phyloP scores from a whole-genome alignment of 2,797 vertebrate genomes.

The Triplophysa bombifrons region DNA sequence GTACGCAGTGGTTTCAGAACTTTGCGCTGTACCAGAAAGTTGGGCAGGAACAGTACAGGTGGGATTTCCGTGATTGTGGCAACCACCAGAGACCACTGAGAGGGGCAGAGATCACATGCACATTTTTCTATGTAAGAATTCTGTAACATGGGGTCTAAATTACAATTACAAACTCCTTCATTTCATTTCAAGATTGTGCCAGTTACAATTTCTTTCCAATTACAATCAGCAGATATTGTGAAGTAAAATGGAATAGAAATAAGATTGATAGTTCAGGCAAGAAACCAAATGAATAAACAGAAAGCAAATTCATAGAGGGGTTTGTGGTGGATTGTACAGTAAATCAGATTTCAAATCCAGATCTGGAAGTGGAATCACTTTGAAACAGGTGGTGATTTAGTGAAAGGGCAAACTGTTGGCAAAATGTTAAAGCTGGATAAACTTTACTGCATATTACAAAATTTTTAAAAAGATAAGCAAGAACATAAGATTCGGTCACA shows the following conservation, averaged over 20 bases:
- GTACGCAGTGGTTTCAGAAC: conserved; percentile 89
- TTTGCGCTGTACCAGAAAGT: conserved; percentile 92
- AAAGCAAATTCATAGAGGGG: neutral
- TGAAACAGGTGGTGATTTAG: conserved; percentile 35
- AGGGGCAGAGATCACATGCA: conserved; percentile 34
- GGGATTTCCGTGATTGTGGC: conserved; percentile 96
- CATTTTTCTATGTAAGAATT: conserved; percentile 7
- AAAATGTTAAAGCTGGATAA: conserved; percentile 56
- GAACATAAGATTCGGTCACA: conserved; percentile 56
- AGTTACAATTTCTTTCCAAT: neutral
- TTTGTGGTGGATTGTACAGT: conserved; percentile 16
- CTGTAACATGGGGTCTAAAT: neutral
- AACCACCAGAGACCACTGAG: conserved; percentile 92
- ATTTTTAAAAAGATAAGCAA: conserved; percentile 49
- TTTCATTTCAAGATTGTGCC: neutral
- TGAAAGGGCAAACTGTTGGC: conserved; percentile 54
- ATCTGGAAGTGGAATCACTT: conserved; percentile 20
- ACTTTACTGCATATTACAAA: conserved; percentile 42
- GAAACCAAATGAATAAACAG: conserved; percentile 15
- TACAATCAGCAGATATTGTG: neutral
- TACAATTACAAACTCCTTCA: neutral
- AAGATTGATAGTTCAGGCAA: conserved; percentile 6
- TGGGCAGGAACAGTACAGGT: conserved; percentile 90
- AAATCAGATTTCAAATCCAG: conserved; percentile 33
- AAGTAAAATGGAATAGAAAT: neutral